phyloP scores from a whole-genome alignment of 2,113 vertebrate genomes.

The Corythoichthys intestinalis region DNA sequence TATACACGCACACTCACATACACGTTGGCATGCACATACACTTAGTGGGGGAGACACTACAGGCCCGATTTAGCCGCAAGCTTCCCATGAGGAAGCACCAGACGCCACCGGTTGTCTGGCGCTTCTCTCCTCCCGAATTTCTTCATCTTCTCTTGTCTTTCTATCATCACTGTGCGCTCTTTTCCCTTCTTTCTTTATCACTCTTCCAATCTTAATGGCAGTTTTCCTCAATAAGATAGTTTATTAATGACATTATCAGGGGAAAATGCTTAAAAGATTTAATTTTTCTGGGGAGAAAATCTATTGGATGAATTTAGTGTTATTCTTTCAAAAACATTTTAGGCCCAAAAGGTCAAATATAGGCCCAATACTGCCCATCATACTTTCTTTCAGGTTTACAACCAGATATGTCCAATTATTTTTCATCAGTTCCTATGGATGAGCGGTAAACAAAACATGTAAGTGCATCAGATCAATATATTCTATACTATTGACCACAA shows the following conservation, averaged over 20 bases:
- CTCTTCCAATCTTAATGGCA: not conserved
- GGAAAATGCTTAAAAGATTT: not conserved
- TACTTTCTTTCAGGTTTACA: no score
- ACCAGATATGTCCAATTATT: no score
- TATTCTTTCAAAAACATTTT: no score
- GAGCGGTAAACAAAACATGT: no score
- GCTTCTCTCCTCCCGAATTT: constrained; percentile 39
- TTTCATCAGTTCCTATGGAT: no score
- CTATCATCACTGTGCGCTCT: not conserved
- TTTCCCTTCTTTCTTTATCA: constrained; percentile 6
- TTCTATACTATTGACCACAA: no score
- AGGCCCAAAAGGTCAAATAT: no score
- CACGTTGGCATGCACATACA: constrained; percentile 34
- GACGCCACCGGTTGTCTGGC: constrained; percentile 64
- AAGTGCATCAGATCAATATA: no score
- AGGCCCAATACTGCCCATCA: no score
- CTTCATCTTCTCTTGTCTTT: constrained; percentile 31
- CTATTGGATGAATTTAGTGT: not conserved
- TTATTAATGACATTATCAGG: not conserved
- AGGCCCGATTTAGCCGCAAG: constrained; percentile 68
- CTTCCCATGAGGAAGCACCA: constrained; percentile 61
- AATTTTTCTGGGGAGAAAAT: no score
- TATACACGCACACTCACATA: constrained; percentile 15
- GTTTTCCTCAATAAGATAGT: not conserved
- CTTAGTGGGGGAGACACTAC: constrained; percentile 52